Evolutionary conservation across 2,113 vertebrate genomes (phyloP), one percentile per base, ranked within the genome.

Genomic region (Acanthisitta chloris): DNA sequence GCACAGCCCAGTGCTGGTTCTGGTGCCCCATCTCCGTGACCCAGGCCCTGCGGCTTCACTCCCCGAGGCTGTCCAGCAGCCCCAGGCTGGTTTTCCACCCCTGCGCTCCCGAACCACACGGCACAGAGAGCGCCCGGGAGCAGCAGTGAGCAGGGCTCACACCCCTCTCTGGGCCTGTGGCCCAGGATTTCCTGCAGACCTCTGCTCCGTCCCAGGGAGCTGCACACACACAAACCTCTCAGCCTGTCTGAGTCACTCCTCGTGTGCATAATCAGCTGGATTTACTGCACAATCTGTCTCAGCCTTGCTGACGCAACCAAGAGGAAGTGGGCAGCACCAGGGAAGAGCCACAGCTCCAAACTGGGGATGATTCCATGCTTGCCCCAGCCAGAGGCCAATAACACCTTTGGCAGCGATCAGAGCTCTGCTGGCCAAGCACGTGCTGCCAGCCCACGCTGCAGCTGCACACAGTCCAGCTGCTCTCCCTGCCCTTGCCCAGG

Each of bases 151-250:
- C 34, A 18, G 59, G 14, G 8, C 29, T 54, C 20, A 54, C 29
- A 8, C 17, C 17, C 5, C 19, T 1, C 24, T 18, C 70, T 14
- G 54, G 29, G 25, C 54, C 54, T 31, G 70, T 12, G 9, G 12
- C 21, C 11, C 42, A 36, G 48, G 62, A 48, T 36, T 62, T 61
- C 54, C 2, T 2, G 8, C 8, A 29, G 51, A 20, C 5, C 52
- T 82, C 61, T 1, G 3, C 79, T 55, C 25, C 0, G 2, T 31
- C 14, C 54, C 17, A 15, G 0, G 1, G 29, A 61, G 28, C 76
- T 2, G 5, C 0, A 15, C 26, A 9, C 0, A 2, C 69, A n/a
- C 0, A 5, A n/a, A 21, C 29, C 25, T 55, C 42, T 48, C 26
- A 11, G 0, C 2, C 71, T 14, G 31, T 70, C 71, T 1, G 8